Evolutionary conservation across 2,113 vertebrate species (phyloP).

Genomic region (Alouatta palliata): DNA sequence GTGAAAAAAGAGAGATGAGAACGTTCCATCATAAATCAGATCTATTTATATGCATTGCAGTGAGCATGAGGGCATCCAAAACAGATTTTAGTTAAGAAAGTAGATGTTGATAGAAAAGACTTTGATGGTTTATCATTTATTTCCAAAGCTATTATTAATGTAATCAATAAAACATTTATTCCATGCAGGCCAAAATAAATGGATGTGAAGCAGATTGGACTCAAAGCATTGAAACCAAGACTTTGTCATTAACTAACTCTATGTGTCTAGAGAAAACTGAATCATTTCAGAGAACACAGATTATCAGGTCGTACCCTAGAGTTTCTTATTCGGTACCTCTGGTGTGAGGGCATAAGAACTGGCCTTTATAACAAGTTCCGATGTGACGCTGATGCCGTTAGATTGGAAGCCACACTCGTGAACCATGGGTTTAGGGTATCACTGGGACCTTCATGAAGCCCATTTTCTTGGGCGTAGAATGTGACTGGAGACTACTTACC

Average conservation of each 20-base stretch:
- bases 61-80: neutral
- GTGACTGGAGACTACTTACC: neutral
- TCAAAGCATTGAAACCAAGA: neutral
- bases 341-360: neutral
- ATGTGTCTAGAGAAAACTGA: neutral
- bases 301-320: fast-evolving
- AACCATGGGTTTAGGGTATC: neutral
- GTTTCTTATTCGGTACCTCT: neutral
- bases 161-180: neutral
- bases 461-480: neutral
- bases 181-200: neutral
- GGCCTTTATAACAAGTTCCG: neutral
- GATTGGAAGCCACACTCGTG: neutral
- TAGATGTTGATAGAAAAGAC: neutral
- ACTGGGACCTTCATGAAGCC: neutral
- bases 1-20: neutral
- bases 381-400: neutral
- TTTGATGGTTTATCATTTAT: neutral
- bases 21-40: neutral
- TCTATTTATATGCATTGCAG: neutral
- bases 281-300: neutral
- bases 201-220: neutral
- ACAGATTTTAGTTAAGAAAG: neutral
- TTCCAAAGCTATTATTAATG: neutral
- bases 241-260: neutral